phyloP scores from a whole-genome alignment of 2,888 invertebrate species.

The Adelognathus sp. region DNA sequence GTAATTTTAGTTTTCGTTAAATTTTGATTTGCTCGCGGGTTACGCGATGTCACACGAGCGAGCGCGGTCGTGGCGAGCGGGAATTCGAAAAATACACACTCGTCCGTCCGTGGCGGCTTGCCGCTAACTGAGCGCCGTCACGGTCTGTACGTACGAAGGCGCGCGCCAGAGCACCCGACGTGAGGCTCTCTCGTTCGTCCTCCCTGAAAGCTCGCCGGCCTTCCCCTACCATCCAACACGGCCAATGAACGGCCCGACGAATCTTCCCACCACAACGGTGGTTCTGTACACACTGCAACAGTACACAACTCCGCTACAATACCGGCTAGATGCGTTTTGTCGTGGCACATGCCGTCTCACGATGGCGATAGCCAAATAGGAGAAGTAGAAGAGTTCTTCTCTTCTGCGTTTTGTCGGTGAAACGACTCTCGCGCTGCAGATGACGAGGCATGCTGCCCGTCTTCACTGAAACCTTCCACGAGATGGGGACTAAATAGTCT shows the following conservation, averaged over 20 bases:
- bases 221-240: constrained; percentile 55
- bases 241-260: constrained; percentile 57
- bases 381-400: background rate
- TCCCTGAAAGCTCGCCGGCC: constrained; percentile 57
- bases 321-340: constrained; percentile 31
- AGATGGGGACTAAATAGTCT: too few relatives aligned
- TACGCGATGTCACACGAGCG: constrained; percentile 7
- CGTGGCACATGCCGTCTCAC: too few relatives aligned
- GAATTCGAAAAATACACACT: constrained; percentile 52
- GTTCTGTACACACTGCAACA: constrained; percentile 6
- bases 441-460: constrained; percentile 58
- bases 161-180: constrained; percentile 59
- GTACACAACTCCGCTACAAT: background rate
- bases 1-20: background rate
- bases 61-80: constrained; percentile 33
- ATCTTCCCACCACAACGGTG: constrained; percentile 32
- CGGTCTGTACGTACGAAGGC: constrained; percentile 71
- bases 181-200: constrained; percentile 56
- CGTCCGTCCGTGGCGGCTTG: constrained; percentile 74
- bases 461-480: too few relatives aligned
- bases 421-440: constrained; percentile 47
- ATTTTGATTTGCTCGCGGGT: constrained; percentile 3
- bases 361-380: too few relatives aligned
- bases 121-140: constrained; percentile 78
- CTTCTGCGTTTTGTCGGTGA: too few relatives aligned